Evolutionary conservation across 2,888 invertebrate species (phyloP).

Genomic region (Netelia fuscicornis): DNA sequence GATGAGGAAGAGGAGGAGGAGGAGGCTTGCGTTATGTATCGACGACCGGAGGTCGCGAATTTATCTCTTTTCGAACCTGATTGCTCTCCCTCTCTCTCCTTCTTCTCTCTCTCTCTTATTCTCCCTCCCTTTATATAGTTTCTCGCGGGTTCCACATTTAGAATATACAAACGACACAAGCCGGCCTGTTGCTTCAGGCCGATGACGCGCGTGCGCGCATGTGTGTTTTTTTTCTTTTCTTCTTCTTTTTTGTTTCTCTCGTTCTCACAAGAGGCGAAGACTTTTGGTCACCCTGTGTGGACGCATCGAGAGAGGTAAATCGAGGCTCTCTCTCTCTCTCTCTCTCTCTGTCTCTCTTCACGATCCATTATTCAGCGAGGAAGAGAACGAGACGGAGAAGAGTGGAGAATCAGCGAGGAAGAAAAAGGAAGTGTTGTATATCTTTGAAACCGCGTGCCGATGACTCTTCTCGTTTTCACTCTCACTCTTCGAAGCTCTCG

Average conservation of each 20-base stretch:
- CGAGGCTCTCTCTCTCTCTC: constrained; percentile 27
- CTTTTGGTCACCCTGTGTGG: constrained; percentile 14
- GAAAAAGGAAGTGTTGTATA: constrained; percentile 26
- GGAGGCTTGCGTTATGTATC: constrained; percentile 13
- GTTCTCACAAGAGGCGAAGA: constrained; percentile 13
- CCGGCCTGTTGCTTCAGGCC: constrained; percentile 58
- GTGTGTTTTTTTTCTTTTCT: background rate
- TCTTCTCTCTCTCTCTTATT: background rate
- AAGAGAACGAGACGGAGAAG: constrained; percentile 17
- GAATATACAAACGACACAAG: constrained; percentile 58
- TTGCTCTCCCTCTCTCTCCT: background rate
- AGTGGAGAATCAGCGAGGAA: constrained; percentile 9
- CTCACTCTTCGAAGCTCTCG: constrained; percentile 41
- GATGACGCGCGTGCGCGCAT: constrained; percentile 52
- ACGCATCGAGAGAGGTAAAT: constrained; percentile 49
- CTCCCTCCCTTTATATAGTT: background rate
- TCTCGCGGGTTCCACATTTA: constrained; percentile 59
- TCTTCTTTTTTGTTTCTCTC: background rate
- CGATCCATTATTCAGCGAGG: constrained; percentile 35
- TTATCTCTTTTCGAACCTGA: constrained; percentile 54
- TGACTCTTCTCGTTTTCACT: constrained; percentile 36
- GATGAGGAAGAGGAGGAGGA: background rate
- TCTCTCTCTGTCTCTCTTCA: background rate
- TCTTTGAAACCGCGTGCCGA: constrained; percentile 31
- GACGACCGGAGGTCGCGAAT: constrained; percentile 54